Percentiles rank a stretch among this genome's conserved stretches.
phyloP scores from a whole-genome alignment of 2,113 vertebrate genomes.

The Tachysurus fulvidraco region DNA sequence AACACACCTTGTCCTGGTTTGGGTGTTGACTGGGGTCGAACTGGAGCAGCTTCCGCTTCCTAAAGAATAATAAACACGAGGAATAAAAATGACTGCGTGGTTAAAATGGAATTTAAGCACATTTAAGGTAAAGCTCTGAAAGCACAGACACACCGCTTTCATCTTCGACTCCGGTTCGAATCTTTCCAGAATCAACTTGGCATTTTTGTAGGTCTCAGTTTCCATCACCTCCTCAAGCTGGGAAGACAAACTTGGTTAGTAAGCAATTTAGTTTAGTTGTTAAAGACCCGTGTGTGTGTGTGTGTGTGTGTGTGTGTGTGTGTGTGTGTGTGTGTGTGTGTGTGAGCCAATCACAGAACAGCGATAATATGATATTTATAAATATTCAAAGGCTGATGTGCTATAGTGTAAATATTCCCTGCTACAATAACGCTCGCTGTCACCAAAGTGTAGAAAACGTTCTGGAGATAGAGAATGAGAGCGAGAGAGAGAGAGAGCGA shows the following conservation, averaged over 20 bases:
- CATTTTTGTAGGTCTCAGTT: slow-evolving; percentile 95
- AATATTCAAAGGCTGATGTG: background rate
- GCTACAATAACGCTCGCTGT: background rate
- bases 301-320: background rate
- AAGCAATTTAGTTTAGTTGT: background rate
- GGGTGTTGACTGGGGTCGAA: slow-evolving; percentile 80
- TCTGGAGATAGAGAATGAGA: background rate
- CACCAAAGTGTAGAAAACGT: too few species aligned
- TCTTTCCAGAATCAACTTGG: slow-evolving; percentile 94
- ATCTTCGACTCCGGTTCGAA: slow-evolving; percentile 92
- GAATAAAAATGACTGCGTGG: background rate
- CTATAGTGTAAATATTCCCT: background rate
- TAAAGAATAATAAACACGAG: slow-evolving; percentile 58
- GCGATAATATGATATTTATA: background rate
- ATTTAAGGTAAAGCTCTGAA: background rate
- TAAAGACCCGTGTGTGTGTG: background rate
- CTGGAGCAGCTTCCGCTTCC: slow-evolving; percentile 83
- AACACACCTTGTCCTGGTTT: slow-evolving; percentile 87
- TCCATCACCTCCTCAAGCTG: slow-evolving; percentile 99
- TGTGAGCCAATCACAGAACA: background rate
- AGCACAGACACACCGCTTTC: slow-evolving; percentile 76
- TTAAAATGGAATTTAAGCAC: background rate
- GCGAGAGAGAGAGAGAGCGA: too few species aligned
- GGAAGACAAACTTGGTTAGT: slow-evolving; percentile 32
- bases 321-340: too few species aligned